Base-by-base conservation (phyloP, 2,888 invertebrate species). In the Agriopis marginaria region DNA sequence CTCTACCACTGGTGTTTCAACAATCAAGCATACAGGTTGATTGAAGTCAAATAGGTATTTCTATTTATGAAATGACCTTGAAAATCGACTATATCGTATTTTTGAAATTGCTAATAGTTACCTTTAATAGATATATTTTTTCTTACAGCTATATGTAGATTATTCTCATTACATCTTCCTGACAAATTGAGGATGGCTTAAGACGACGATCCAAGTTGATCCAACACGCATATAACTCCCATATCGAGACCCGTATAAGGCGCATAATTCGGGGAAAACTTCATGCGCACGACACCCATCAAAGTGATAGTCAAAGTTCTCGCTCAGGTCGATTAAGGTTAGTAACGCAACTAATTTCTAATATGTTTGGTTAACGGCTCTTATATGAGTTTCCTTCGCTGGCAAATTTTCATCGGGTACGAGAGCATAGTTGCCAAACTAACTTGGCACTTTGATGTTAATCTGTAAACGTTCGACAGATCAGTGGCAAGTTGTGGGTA, bases 341-440 rank as follows among this genome's bases (percentile, higher is more conserved):
- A 88, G 86, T 88, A 89, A 89, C 85, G 84, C 82, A 87, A 90
- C 90, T 88, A 90, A 91, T 92, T 89, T 90, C 89, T 89, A 90
- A 90, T 92, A 90, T 89, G 87, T 91, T 90, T 86, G 87, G 89
- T 88, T 89, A 92, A 89, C 88, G 87, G 88, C 89, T 90, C 87
- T 91, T 90, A 83, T 84, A 84, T 83, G 84, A 89, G 89, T 89
- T 88, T 76, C 78, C 77, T 73, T 77, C 84, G 80, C 80, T 79
- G 78, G 82, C 79, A 84, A 89, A 90, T 89, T 89, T 90, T 86
- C 86, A 80, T 75, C 74, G 71, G 72, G 72, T 70, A 65, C 54
- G 65, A 55, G 59, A 82, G 79, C 88, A 90, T 90, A 90, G 88
- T 92, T 90, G 72, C 66, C 69, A 75, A 88, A 88, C 85, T 83